Conservation (phyloP, 92 coral and sea anemone species). For the Heteractis magnifica region DNA sequence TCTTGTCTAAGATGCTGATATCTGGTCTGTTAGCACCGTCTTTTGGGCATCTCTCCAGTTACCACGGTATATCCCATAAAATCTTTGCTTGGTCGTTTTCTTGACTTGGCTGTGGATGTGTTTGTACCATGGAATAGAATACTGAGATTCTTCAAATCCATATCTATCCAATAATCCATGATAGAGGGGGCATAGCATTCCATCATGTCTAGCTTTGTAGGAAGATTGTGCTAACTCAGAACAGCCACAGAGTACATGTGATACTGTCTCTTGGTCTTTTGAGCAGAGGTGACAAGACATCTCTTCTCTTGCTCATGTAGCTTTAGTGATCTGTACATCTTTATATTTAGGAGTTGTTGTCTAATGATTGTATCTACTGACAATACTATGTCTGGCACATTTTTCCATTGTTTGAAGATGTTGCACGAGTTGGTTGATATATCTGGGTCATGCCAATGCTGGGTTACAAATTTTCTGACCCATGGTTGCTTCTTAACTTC, state of each 20-base stretch:
- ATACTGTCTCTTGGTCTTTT: neutral
- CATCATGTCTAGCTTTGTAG: neutral
- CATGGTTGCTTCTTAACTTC: neutral
- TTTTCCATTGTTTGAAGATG: no score
- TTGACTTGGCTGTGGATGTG: neutral
- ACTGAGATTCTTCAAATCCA: neutral
- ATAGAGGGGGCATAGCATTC: neutral
- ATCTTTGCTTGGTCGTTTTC: no score
- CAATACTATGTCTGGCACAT: no score
- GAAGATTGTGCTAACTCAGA: neutral
- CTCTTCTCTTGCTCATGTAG: neutral
- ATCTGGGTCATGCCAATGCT: no score
- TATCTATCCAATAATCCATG: neutral
- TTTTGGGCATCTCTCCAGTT: no score
- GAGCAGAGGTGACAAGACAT: neutral
- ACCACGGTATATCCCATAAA: no score
- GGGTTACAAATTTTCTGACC: neutral
- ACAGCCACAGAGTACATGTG: no score
- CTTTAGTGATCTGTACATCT: neutral
- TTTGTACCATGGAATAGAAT: neutral
- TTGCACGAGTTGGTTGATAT: no score
- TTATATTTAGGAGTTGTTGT: neutral
- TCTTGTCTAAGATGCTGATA: no score
- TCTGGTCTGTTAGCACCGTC: neutral
- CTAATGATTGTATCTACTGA: neutral